A percentile compares a stretch with the other conserved stretches of the same genome.
Conservation (phyloP, 2,113 vertebrate species). For the Hemichromis elongatus region DNA sequence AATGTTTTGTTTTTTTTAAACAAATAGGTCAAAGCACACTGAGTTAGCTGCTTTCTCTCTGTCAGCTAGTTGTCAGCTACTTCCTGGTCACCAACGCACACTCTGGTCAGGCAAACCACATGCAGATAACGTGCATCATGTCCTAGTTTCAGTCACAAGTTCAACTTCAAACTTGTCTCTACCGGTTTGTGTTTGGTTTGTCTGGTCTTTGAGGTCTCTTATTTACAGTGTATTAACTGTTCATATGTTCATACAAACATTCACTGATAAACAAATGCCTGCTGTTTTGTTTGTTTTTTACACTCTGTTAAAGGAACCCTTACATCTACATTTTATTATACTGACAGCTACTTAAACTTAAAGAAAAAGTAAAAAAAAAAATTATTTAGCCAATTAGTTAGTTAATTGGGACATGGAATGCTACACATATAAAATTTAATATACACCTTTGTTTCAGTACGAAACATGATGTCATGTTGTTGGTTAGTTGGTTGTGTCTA, state of each 20-base stretch:
- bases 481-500: not conserved
- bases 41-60: not conserved
- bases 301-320: not conserved
- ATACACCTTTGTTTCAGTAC: not conserved
- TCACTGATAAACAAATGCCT: not conserved
- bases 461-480: too few relatives aligned
- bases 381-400: not conserved
- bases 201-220: not conserved
- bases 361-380: not conserved
- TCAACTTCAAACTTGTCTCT: not conserved
- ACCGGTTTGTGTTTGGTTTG: not conserved
- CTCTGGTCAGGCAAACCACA: not conserved
- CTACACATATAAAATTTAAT: not conserved
- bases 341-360: not conserved
- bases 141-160: not conserved
- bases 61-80: not conserved
- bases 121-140: not conserved
- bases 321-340: not conserved
- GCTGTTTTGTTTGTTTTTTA: not conserved
- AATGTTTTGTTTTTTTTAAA: not conserved
- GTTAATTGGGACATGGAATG: not conserved
- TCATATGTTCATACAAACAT: too few relatives aligned
- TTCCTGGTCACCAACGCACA: not conserved
- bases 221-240: not conserved
- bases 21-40: not conserved